These are phyloP conservation scores for Corythucha ciliata DNA, from an alignment of 2,888 invertebrate genomes.

Conservation along the genomic window DNA sequence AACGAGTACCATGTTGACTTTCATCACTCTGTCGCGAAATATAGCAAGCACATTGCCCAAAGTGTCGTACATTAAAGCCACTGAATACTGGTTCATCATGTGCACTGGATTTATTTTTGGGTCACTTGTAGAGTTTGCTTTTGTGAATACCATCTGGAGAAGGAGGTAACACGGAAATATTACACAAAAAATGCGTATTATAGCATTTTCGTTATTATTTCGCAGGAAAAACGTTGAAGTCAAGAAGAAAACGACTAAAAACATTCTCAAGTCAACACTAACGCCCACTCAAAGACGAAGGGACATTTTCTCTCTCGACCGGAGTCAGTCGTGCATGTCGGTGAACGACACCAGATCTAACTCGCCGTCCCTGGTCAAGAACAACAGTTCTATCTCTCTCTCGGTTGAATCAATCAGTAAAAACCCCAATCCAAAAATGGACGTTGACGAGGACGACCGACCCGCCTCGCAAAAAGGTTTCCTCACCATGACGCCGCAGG, in stretches of 20 bases:
- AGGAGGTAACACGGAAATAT: constrained; percentile 50
- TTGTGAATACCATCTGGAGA: constrained; percentile 81
- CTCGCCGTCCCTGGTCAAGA: constrained; percentile 29
- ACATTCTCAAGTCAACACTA: constrained; percentile 71
- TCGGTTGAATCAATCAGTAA: constrained; percentile 37
- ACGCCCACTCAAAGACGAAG: constrained; percentile 67
- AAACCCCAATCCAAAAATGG: constrained; percentile 30
- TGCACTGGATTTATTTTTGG: constrained; percentile 77
- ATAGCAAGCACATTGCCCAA: constrained; percentile 77
- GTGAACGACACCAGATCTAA: constrained; percentile 25
- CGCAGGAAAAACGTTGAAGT: constrained; percentile 58
- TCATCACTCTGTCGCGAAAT: constrained; percentile 76
- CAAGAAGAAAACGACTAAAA: constrained; percentile 69
- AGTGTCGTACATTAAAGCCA: constrained; percentile 81
- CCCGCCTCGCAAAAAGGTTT: constrained; percentile 43
- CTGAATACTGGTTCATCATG: constrained; percentile 81
- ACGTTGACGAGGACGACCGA: constrained; percentile 9
- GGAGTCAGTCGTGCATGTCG: constrained; percentile 31
- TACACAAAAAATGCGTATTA: not conserved
- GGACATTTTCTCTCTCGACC: constrained; percentile 47
- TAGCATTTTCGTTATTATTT: not conserved
- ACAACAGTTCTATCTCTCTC: constrained; percentile 35
- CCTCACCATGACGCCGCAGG: constrained; percentile 80
- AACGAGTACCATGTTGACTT: constrained; percentile 76
- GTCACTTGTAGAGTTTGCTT: constrained; percentile 77